Percentiles rank a stretch among this genome's conserved stretches.
phyloP scores from a whole-genome alignment of 2,797 vertebrate genomes.

The Poeciliopsis gracilis region DNA sequence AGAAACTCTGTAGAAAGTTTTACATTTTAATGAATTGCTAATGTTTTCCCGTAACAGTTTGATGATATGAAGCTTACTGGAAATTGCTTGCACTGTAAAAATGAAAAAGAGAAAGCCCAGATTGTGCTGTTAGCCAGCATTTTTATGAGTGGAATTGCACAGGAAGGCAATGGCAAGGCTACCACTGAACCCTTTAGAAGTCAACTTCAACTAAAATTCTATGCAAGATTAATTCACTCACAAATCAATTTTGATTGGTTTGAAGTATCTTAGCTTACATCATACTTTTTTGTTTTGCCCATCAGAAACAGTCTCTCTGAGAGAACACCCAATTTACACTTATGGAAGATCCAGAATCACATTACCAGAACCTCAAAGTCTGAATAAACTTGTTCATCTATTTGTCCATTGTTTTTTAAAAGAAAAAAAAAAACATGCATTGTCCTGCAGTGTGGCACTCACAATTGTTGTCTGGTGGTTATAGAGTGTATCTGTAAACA shows the following conservation, averaged over 20 bases:
- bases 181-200: background rate
- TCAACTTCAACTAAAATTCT: background rate
- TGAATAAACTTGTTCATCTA: background rate
- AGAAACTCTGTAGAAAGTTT: no score
- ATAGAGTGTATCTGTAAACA: no score
- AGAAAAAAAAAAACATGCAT: background rate
- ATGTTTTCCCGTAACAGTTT: no score
- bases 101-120: no score
- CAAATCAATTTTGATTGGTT: background rate
- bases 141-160: no score
- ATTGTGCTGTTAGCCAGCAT: no score
- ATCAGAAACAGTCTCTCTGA: background rate
- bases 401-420: background rate
- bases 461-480: no score
- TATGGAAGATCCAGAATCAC: background rate
- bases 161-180: no score
- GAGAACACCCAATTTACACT: background rate
- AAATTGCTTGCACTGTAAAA: no score
- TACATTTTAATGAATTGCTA: no score
- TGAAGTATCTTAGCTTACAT: background rate
- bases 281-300: background rate
- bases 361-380: background rate
- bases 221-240: background rate
- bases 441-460: no score
- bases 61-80: no score